phyloP scores from a whole-genome alignment of 2,113 vertebrate species.

The Shinisaurus crocodilurus region DNA sequence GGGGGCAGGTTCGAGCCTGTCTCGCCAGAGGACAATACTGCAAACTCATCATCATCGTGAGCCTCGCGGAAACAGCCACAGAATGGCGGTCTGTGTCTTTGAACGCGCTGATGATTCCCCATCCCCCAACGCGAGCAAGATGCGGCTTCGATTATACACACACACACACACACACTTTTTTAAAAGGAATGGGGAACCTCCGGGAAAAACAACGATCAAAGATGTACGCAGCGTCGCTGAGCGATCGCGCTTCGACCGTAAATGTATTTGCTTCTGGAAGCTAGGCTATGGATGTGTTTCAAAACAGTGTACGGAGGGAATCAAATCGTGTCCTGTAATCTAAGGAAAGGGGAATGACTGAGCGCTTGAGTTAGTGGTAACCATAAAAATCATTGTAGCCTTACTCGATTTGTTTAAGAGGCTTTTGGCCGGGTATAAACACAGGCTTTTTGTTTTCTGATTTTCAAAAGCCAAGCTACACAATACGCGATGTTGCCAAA shows the following conservation, averaged over 20 bases:
- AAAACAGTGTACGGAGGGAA: neutral
- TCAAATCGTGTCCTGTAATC: neutral
- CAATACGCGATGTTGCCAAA: neutral
- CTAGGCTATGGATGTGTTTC: neutral
- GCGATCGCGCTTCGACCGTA: no score
- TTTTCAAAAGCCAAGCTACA: neutral
- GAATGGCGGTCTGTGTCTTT: neutral
- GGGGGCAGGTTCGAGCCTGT: accelerated
- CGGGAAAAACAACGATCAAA: neutral
- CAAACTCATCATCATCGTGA: neutral
- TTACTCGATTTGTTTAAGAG: neutral
- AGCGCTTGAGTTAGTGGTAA: neutral
- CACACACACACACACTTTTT: accelerated
- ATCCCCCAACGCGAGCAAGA: neutral
- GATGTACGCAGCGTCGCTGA: neutral
- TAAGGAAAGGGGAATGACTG: neutral
- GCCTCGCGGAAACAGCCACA: neutral
- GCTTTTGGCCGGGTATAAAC: neutral
- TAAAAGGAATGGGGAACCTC: neutral
- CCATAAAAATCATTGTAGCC: neutral
- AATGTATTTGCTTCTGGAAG: no score
- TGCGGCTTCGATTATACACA: neutral
- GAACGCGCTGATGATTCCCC: neutral
- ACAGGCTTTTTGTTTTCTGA: neutral
- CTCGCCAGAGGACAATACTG: neutral